A percentile compares a stretch with the other conserved stretches of the same genome.
Conservation (phyloP, 1,140 invertebrate genomes). For the Probaryconus sp. region DNA sequence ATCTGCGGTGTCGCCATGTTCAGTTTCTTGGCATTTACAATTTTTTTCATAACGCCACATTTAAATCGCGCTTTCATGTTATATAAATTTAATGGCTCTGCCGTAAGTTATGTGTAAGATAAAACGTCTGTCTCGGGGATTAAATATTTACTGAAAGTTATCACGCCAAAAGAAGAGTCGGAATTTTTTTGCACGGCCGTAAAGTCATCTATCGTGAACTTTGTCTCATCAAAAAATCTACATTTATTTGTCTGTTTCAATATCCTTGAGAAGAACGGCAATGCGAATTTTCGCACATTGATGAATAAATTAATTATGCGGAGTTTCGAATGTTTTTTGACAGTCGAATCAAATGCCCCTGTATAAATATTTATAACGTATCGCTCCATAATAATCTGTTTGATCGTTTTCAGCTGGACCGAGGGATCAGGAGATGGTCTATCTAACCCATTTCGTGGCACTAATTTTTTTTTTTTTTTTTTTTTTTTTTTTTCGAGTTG, state of each 20-base stretch:
- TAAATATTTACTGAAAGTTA: no score
- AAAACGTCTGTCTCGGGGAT: no score
- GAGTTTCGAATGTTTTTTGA: conserved; percentile 16
- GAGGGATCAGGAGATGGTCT: conserved; percentile 11
- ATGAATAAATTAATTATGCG: conserved; percentile 42
- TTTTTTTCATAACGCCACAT: conserved; percentile 3
- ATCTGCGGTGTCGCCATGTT: conserved; percentile 31
- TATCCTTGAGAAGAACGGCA: not conserved
- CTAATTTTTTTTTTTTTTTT: no score
- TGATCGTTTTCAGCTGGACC: conserved; percentile 18
- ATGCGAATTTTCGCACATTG: conserved; percentile 24
- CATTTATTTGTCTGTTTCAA: no score
- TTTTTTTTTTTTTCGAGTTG: conserved; percentile 24
- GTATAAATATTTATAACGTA: conserved; percentile 67
- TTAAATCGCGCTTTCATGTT: not conserved
- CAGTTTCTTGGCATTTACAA: conserved; percentile 1
- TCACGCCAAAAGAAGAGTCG: no score
- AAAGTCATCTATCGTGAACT: no score
- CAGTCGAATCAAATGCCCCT: conserved; percentile 14
- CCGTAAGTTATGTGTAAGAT: no score
- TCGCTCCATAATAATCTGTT: conserved; percentile 52
- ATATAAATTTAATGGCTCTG: no score
- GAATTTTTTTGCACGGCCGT: no score
- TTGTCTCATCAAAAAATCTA: no score
- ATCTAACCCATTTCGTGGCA: conserved; percentile 32